These are phyloP conservation scores for Ia io DNA, from an alignment of 2,113 vertebrate species.

Conservation along the genomic window DNA sequence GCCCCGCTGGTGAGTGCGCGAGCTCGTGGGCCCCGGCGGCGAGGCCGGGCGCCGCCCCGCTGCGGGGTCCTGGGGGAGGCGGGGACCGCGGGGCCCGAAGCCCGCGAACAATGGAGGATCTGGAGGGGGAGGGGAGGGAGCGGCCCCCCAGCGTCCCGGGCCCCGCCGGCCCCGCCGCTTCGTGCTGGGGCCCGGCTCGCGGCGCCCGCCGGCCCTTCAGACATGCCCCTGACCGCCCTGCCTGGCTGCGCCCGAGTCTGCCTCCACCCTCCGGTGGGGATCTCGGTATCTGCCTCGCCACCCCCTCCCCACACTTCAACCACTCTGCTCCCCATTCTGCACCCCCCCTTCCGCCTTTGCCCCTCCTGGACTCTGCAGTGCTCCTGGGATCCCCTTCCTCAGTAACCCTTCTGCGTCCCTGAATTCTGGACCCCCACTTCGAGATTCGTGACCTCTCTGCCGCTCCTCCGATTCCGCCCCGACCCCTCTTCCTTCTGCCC, in stretches of 20 bases:
- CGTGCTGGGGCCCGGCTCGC: background rate
- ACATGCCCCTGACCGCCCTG: background rate
- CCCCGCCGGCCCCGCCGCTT: background rate
- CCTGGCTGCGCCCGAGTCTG: background rate
- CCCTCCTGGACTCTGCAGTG: slow-evolving; percentile 3
- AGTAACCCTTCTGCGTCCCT: background rate
- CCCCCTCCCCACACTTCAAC: too few species aligned
- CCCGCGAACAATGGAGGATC: slow-evolving; percentile 76
- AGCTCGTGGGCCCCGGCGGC: slow-evolving; percentile 36
- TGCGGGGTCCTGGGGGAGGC: slow-evolving; percentile 70
- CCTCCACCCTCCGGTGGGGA: background rate
- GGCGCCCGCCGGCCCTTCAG: slow-evolving; percentile 30
- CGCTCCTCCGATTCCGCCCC: background rate
- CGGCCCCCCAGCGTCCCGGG: slow-evolving; percentile 53
- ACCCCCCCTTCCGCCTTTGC: background rate
- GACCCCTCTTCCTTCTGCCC: background rate
- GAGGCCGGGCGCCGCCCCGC: slow-evolving; percentile 70
- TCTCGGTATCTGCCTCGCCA: background rate
- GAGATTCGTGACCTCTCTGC: background rate
- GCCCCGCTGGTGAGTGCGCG: slow-evolving; percentile 61
- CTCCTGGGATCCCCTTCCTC: background rate
- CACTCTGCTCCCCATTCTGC: background rate
- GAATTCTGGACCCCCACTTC: background rate
- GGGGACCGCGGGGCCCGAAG: slow-evolving; percentile 66
- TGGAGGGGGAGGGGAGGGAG: slow-evolving; percentile 72